Evolutionary conservation across 2,797 vertebrate genomes (phyloP), one percentile per base, ranked within the genome.

Genomic region (Mormyrus proboscirostris): DNA sequence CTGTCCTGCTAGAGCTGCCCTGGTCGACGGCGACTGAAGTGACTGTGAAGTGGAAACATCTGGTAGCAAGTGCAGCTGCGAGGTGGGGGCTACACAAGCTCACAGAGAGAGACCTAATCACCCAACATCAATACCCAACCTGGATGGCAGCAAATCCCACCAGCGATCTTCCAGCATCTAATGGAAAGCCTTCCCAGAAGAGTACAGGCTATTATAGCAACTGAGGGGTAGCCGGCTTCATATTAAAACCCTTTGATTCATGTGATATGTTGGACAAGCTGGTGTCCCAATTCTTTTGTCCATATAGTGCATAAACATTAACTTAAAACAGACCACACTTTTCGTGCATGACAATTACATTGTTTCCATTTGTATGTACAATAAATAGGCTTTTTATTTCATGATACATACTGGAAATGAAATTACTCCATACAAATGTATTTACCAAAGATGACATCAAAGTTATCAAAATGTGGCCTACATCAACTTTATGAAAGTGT

Each of bases 351-450:
- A 92, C 91, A 91, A 92, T 90, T 55, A 86, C 79, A 89, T 89
- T 90, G 29, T 88, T 88, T 89, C 90, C 62, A 33, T 91, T 92
- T 90, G 73, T 92, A 92, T 95, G 93, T 93, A 93, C 93, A 96
- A 94, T 95, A 95, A 95, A 95, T 95, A 95, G 88, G 89, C 73
- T 89, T 91, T 91, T 92, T 88, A 90, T 91, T 86, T 90, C 86
- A 90, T 88, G 89, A 90, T 89, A 92, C 90, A 91, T 90, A 92
- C 89, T 83, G 90, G 91, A 93, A 91, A 65, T 19, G 9, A 41
- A 90, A 14, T 88, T 69, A 89, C 91, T 91, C 89, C 88, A n/a
- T 90, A 91, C 88, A 90, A 44, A 53, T 87, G 88, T 76, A 59
- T 88, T 89, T 88, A 87, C 14, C 1, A 76, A 57, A 62, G 55